Evolutionary conservation across 1,140 invertebrate species (phyloP), one percentile per base, ranked within the genome.

Genomic region (Thaumetopoea pityocampa): DNA sequence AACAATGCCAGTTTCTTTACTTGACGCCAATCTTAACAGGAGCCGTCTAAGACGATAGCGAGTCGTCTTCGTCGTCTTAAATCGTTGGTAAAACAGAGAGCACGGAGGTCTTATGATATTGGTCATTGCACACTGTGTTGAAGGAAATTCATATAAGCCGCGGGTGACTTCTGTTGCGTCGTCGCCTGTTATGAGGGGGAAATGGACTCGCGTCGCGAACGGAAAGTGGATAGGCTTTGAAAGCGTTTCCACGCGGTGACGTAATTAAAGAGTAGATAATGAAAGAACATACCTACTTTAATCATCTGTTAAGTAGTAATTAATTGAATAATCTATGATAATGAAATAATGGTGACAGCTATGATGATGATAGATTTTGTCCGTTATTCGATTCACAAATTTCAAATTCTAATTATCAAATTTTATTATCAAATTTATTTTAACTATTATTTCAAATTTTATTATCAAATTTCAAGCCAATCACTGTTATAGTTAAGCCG

Each of bases 91-190:
- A 38, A 22, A 19, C 18, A 12, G 8, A 6, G 44, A 17, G 10
- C 12, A 41, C 16, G 19, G 52, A 44, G 66, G 11, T 50, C 54
- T 37, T 4, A 50, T 44, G 57, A 54, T 14, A n/a, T 27, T 56
- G 51, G 61, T 40, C 19, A 33, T 6, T 27, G 37, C 37, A 33
- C 42, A 35, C 17, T 28, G 28, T 49, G 32, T 19, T 44, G 51
- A 32, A 38, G 38, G 40, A 57, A 59, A 66, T 67, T 68, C 62
- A 71, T 71, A 66, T 51, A 61, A 57, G 54, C 48, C 40, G 58
- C 59, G 46, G 51, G 46, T 49, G 59, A 38, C 55, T 64, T 67
- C 53, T 53, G 51, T 35, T 46, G 51, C 50, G 51, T 32, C 48
- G 56, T 41, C 48, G 33, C 51, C 57, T 55, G 61, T 71, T 63